Conservation (phyloP, 2,797 vertebrate genomes). For the Gallinago solitaria region DNA sequence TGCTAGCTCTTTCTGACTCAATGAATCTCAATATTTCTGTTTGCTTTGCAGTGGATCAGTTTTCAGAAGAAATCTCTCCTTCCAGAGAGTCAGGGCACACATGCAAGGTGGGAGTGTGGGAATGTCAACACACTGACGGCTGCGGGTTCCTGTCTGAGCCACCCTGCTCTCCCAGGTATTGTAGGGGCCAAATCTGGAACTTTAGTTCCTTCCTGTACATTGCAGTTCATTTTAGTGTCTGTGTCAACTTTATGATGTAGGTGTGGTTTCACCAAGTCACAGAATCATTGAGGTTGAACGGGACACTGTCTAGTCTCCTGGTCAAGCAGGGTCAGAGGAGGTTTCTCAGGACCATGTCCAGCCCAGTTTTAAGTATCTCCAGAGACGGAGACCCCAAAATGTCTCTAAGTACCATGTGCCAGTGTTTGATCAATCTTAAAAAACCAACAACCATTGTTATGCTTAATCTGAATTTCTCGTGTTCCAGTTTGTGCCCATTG, state of each 20-base stretch:
- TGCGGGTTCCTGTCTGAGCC: neutral
- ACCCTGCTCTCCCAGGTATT: neutral
- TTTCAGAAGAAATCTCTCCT: neutral
- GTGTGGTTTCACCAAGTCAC: neutral
- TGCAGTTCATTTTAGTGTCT: neutral
- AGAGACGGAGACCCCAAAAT: accelerated
- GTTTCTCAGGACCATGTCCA: neutral
- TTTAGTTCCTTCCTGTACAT: neutral
- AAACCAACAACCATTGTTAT: too few species aligned
- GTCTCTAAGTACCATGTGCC: neutral
- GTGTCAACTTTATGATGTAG: neutral
- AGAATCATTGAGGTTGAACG: neutral
- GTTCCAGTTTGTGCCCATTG: neutral
- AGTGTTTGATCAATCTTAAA: neutral
- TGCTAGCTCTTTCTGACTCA: neutral
- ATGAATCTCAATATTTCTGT: neutral
- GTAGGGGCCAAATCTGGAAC: neutral
- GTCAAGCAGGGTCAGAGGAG: neutral
- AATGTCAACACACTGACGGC: neutral
- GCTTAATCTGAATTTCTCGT: neutral
- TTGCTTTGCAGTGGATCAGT: neutral
- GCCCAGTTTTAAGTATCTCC: neutral
- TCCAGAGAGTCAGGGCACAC: accelerated
- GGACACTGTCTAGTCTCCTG: neutral
- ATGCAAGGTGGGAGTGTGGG: neutral